Evolutionary conservation across 2,888 invertebrate species (phyloP), one percentile per base, ranked within the genome.

Genomic region (Lissocephala sabroskyi): DNA sequence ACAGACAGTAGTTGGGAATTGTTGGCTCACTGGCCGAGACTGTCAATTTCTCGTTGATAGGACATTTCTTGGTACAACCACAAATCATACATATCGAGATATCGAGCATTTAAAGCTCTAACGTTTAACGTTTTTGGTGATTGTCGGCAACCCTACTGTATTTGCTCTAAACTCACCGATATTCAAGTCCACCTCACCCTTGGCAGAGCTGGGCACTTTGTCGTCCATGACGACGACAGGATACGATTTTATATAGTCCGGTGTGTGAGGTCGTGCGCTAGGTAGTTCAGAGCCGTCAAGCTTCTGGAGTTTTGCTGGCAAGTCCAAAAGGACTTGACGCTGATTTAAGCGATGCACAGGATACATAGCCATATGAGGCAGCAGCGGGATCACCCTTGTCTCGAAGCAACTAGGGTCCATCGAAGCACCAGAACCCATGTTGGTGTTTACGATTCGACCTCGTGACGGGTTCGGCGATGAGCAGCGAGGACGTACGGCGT

Each of bases 221-320:
- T 84, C 84, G 79, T 85, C 84, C 84, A 85, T 84, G 51, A 85
- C 84, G 84, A 85, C 84, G 51, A 85, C 84, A 48, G 84, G 84
- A 78, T 84, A 85, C 19, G 83, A 83, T 67, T 83, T 83, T 13
- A 83, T 84, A 54, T 84, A 84, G 46, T 84, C 84, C 57, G 84
- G 84, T 1, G 84, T 84, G 52, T 84, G 83, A 5, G 84, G 84
- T 52, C 83, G 79, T 30, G 79, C 80, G n/a, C n/a, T n/a, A n/a
- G n/a, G n/a, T n/a, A n/a, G n/a, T n/a, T n/a, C n/a, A n/a, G n/a
- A n/a, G n/a, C n/a, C n/a, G 58, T 82, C 81, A 40, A 47, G 10
- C 19, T 53, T 23, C 3, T 5, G 46, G 4, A 59, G 58, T n/a
- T n/a, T n/a, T n/a, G n/a, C n/a, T n/a, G n/a, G n/a, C n/a, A n/a